Evolutionary conservation across 2,113 vertebrate genomes (phyloP).

Genomic region (Gadus macrocephalus): DNA sequence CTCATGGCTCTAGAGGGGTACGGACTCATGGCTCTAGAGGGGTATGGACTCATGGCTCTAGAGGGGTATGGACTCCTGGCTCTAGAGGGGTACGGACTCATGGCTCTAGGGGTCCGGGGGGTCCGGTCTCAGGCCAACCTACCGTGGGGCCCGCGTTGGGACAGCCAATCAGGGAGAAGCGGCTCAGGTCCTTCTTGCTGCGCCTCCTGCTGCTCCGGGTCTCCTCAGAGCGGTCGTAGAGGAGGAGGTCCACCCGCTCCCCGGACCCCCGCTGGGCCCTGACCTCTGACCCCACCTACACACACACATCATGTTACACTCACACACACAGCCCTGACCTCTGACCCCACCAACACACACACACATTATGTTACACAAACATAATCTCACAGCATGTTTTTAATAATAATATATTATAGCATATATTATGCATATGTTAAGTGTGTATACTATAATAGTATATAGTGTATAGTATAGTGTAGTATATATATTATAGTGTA

Average conservation of each 20-base stretch:
- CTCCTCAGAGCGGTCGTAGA: conserved; percentile 93
- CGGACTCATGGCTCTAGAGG: too few relatives aligned
- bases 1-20: too few relatives aligned
- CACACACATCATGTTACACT: too few relatives aligned
- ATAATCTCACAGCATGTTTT: too few relatives aligned
- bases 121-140: conserved; percentile 10
- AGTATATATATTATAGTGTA: too few relatives aligned
- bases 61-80: background rate
- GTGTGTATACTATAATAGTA: background rate
- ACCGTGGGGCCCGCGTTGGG: conserved; percentile 81
- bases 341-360: too few relatives aligned
- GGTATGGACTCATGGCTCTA: too few relatives aligned
- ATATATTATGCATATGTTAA: background rate
- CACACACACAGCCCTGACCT: too few relatives aligned
- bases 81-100: background rate
- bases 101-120: too few relatives aligned
- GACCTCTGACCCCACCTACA: conserved; percentile 66
- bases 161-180: conserved; percentile 83
- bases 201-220: conserved; percentile 89
- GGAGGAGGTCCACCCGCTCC: conserved; percentile 85
- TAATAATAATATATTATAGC: too few relatives aligned
- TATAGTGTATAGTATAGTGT: background rate
- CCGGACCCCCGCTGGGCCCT: conserved; percentile 85
- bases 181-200: conserved; percentile 95
- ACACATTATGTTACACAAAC: too few relatives aligned